phyloP scores from a whole-genome alignment of 1,140 invertebrate genomes.

The Pinna nobilis region DNA sequence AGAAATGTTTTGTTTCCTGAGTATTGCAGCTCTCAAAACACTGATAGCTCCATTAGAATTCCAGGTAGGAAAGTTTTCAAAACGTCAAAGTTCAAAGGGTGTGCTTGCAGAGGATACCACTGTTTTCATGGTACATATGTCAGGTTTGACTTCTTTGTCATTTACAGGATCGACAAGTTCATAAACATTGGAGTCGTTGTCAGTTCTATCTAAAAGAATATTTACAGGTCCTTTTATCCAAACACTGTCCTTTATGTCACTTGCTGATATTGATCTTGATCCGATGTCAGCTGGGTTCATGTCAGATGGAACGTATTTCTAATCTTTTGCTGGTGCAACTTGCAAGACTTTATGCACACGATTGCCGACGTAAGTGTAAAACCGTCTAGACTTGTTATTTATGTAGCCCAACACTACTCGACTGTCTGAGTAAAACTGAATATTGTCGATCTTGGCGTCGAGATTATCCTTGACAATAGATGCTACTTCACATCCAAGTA shows the following conservation, averaged over 20 bases:
- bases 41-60: not conserved
- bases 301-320: not conserved
- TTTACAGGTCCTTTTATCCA: not conserved
- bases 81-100: too few relatives aligned
- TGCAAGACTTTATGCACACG: not conserved
- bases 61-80: not conserved
- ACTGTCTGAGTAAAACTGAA: slow-evolving; percentile 25
- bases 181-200: not conserved
- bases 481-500: slow-evolving; percentile 14
- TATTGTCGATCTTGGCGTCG: not conserved
- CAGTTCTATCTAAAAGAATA: not conserved
- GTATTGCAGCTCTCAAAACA: not conserved
- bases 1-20: not conserved
- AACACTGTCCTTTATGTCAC: not conserved
- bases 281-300: not conserved
- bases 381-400: slow-evolving; percentile 15
- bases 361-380: slow-evolving; percentile 6
- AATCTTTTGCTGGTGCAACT: not conserved
- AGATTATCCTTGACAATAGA: slow-evolving; percentile 2
- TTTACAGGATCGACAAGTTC: not conserved
- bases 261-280: not conserved
- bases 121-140: not conserved
- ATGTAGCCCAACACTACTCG: slow-evolving; percentile 29
- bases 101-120: not conserved
- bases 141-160: not conserved